These are phyloP conservation scores for Agonum fuliginosum DNA, from an alignment of 2,888 invertebrate species.

Conservation along the genomic window DNA sequence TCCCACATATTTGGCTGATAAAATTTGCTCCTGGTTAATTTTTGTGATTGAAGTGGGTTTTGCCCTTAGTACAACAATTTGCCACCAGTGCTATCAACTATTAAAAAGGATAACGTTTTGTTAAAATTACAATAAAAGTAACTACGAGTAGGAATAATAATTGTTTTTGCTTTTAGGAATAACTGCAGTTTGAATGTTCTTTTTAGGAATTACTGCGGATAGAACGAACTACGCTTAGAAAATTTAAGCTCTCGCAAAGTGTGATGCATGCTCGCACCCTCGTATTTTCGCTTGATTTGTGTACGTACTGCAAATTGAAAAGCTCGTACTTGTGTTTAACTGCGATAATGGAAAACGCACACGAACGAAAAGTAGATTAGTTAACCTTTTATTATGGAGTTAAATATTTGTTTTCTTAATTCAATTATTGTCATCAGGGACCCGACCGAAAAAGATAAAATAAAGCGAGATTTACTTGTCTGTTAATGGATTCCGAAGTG, in stretches of 20 bases:
- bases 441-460: slow-evolving; percentile 1
- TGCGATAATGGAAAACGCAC: slow-evolving; percentile 4
- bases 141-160: too few species aligned
- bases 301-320: slow-evolving; percentile 18
- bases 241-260: too few species aligned
- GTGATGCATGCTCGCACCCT: slow-evolving; percentile 33
- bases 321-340: background rate
- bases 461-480: slow-evolving; percentile 31
- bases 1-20: too few species aligned
- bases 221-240: slow-evolving; percentile 8
- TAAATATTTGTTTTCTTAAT: slow-evolving; percentile 40
- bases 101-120: too few species aligned
- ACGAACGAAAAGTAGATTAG: slow-evolving; percentile 11
- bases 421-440: slow-evolving; percentile 22
- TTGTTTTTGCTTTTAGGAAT: too few species aligned
- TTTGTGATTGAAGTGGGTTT: too few species aligned
- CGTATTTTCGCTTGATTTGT: slow-evolving; percentile 31
- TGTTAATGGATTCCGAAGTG: slow-evolving; percentile 32
- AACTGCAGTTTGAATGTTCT: slow-evolving; percentile 22
- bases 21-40: too few species aligned
- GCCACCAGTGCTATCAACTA: too few species aligned
- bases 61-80: too few species aligned
- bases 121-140: too few species aligned
- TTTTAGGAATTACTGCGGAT: too few species aligned
- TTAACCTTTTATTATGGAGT: slow-evolving; percentile 21